A percentile compares a stretch with the other conserved stretches of the same genome.
Conservation (phyloP, 2,888 invertebrate species). For the Antheraea assamensis region DNA sequence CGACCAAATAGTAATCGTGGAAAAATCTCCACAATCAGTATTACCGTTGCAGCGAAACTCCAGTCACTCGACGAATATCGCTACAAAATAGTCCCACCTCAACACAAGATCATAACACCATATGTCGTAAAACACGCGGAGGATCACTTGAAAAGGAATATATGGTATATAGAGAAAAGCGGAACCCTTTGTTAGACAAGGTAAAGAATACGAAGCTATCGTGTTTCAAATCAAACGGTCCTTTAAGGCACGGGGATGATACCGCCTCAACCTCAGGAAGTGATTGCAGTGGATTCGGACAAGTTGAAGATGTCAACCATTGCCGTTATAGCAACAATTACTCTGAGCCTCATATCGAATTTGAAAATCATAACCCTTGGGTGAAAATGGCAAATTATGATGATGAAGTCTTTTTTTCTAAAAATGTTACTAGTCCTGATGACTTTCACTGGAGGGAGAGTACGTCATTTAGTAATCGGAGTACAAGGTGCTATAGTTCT, state of each 20-base stretch:
- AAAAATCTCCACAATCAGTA: constrained; percentile 80
- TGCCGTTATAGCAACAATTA: constrained; percentile 65
- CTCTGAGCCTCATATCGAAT: constrained; percentile 67
- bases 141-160: constrained; percentile 82
- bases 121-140: constrained; percentile 74
- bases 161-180: constrained; percentile 83
- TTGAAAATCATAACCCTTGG: constrained; percentile 79
- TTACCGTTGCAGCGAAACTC: constrained; percentile 64
- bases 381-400: constrained; percentile 75
- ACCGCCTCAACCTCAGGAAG: constrained; percentile 78
- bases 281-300: constrained; percentile 78
- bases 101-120: constrained; percentile 76
- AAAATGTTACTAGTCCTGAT: constrained; percentile 61
- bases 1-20: constrained; percentile 83
- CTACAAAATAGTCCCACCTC: constrained; percentile 68
- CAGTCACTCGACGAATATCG: constrained; percentile 71
- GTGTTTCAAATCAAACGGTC: constrained; percentile 84
- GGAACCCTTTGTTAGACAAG: constrained; percentile 86
- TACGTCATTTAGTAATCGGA: constrained; percentile 67
- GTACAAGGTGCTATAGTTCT: constrained; percentile 76
- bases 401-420: constrained; percentile 75
- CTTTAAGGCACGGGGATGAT: constrained; percentile 74
- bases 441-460: constrained; percentile 69
- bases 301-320: constrained; percentile 66
- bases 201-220: constrained; percentile 87